phyloP scores from a whole-genome alignment of 2,113 vertebrate species.

The Jacana jacana region DNA sequence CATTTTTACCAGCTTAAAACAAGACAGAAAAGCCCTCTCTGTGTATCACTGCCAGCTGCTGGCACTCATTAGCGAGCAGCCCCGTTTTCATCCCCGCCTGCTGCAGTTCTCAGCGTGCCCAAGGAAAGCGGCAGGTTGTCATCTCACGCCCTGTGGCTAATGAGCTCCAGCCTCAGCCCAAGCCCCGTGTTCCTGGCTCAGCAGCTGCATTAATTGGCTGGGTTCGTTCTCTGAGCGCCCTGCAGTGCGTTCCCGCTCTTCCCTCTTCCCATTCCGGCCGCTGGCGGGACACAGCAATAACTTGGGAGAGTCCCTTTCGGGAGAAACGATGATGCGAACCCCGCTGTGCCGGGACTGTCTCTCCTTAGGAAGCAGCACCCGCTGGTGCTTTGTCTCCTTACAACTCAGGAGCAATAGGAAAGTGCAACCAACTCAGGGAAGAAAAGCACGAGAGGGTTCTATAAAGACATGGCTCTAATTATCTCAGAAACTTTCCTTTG shows the following conservation, averaged over 20 bases:
- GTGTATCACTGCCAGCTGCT: slow-evolving; percentile 15
- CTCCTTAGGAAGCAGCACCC: background rate
- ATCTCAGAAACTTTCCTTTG: background rate
- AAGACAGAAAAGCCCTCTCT: background rate
- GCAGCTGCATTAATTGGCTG: slow-evolving; percentile 53
- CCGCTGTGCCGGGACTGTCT: background rate
- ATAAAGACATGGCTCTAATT: background rate
- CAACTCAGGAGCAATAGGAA: background rate
- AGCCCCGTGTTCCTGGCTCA: background rate
- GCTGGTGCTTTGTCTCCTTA: background rate
- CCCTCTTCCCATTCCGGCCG: too few species aligned
- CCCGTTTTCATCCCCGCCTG: slow-evolving; percentile 16
- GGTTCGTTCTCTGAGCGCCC: slow-evolving; percentile 35
- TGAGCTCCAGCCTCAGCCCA: slow-evolving; percentile 47
- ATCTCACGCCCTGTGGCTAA: slow-evolving; percentile 24
- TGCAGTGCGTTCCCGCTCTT: slow-evolving; percentile 16
- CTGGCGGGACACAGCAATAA: background rate
- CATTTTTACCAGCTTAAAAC: slow-evolving; percentile 9
- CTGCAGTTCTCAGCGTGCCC: background rate
- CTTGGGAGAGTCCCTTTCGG: background rate
- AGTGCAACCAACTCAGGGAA: background rate
- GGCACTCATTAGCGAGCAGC: slow-evolving; percentile 28
- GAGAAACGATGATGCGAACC: background rate
- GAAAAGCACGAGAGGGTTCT: background rate
- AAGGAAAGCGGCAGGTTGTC: slow-evolving; percentile 51